Evolutionary conservation across 2,113 vertebrate species (phyloP).

Genomic region (Sakesphorus luctuosus): DNA sequence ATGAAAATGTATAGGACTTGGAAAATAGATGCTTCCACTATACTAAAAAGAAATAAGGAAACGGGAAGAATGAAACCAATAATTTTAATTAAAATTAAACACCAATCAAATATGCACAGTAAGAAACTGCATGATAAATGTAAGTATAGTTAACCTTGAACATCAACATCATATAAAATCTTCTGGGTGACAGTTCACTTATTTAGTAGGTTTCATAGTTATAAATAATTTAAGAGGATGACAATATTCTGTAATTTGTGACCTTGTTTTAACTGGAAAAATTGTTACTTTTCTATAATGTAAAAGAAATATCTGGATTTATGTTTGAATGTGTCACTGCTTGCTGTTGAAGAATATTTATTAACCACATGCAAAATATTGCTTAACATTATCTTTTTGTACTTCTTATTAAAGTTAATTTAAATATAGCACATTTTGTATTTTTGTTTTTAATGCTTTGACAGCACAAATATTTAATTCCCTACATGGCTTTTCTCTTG

Average conservation of each 20-base stretch:
- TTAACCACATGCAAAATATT: conserved; percentile 71
- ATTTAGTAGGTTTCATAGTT: conserved; percentile 55
- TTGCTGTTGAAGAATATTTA: conserved; percentile 73
- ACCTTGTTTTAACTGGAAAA: conserved; percentile 73
- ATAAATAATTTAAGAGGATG: conserved; percentile 45
- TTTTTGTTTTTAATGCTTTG: conserved; percentile 42
- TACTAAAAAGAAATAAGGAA: conserved; percentile 7
- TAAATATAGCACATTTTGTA: conserved; percentile 68
- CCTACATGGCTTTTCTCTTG: not conserved
- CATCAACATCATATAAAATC: conserved; percentile 32
- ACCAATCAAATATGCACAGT: conserved; percentile 45
- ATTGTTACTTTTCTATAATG: conserved; percentile 72
- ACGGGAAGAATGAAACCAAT: not conserved
- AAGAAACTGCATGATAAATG: conserved; percentile 55
- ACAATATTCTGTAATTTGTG: conserved; percentile 76
- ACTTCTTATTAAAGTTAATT: conserved; percentile 80
- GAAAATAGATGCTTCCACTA: not conserved
- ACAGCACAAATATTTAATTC: not conserved
- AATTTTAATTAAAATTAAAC: conserved; percentile 26
- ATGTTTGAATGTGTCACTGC: conserved; percentile 73
- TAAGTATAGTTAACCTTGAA: conserved; percentile 57
- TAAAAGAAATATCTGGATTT: conserved; percentile 69
- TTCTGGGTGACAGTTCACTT: conserved; percentile 65
- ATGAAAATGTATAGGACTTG: not conserved
- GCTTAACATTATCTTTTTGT: conserved; percentile 76